phyloP scores from a whole-genome alignment of 2,797 vertebrate genomes.

The Sebastes hopkinsi region DNA sequence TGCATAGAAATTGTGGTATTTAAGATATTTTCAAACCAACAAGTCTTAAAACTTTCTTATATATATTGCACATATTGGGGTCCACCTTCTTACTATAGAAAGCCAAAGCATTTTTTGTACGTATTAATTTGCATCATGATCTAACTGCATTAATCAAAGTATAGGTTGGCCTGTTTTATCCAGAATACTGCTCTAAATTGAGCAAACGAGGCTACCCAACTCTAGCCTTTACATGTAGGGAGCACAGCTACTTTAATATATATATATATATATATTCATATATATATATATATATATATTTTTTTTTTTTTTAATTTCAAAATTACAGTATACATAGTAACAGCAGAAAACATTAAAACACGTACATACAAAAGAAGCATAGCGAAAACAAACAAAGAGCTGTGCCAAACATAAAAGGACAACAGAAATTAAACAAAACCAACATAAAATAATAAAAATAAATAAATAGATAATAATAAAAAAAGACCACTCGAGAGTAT shows the following conservation, averaged over 20 bases:
- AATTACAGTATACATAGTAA: too few species aligned
- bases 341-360: too few species aligned
- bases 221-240: not conserved
- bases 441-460: too few species aligned
- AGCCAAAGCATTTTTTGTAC: not conserved
- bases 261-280: too few species aligned
- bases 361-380: too few species aligned
- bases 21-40: not conserved
- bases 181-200: not conserved
- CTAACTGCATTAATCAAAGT: not conserved
- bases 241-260: not conserved
- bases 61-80: not conserved
- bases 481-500: too few species aligned
- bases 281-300: too few species aligned
- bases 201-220: not conserved
- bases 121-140: not conserved
- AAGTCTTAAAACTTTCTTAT: not conserved
- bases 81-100: not conserved
- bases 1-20: not conserved
- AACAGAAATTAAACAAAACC: too few species aligned
- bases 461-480: too few species aligned
- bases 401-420: too few species aligned
- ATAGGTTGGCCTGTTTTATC: not conserved
- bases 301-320: too few species aligned
- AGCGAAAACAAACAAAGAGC: too few species aligned